phyloP scores from a whole-genome alignment of 2,797 vertebrate genomes.

The Gymnothorax reevesii region DNA sequence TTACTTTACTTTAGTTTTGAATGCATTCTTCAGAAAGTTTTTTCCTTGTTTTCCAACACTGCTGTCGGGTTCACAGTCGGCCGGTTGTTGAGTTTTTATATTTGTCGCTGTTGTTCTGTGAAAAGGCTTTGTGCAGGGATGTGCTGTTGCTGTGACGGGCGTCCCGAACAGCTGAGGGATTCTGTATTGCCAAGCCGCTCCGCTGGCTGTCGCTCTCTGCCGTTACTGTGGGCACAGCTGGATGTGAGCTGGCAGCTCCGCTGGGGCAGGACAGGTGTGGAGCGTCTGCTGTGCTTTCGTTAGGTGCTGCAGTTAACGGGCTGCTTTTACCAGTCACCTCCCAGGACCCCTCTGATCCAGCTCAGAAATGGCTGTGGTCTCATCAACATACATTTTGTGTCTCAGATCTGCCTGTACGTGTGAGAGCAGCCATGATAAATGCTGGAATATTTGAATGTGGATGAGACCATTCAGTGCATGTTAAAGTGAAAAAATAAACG shows the following conservation, averaged over 20 bases:
- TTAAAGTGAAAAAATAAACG: neutral
- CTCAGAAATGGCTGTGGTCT: neutral
- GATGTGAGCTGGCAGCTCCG: no score
- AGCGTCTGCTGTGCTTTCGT: no score
- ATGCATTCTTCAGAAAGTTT: neutral
- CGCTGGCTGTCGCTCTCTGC: no score
- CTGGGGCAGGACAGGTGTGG: no score
- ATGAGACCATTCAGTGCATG: neutral
- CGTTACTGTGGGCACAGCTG: no score
- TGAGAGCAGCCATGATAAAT: neutral
- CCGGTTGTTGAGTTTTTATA: neutral
- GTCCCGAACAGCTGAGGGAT: no score
- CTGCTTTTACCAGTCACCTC: neutral
- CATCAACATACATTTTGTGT: neutral
- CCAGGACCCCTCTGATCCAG: neutral
- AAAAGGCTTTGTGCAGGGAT: neutral
- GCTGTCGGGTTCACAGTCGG: neutral
- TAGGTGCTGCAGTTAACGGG: no score
- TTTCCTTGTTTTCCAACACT: neutral
- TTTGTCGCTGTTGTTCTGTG: neutral
- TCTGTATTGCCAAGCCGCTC: no score
- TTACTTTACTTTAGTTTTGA: no score
- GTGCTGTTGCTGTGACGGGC: neutral
- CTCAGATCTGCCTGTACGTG: neutral
- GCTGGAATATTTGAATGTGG: neutral